A percentile compares a stretch with the other conserved stretches of the same genome.
phyloP scores from a whole-genome alignment of 2,797 vertebrate genomes.

The Acridotheres tristis region DNA sequence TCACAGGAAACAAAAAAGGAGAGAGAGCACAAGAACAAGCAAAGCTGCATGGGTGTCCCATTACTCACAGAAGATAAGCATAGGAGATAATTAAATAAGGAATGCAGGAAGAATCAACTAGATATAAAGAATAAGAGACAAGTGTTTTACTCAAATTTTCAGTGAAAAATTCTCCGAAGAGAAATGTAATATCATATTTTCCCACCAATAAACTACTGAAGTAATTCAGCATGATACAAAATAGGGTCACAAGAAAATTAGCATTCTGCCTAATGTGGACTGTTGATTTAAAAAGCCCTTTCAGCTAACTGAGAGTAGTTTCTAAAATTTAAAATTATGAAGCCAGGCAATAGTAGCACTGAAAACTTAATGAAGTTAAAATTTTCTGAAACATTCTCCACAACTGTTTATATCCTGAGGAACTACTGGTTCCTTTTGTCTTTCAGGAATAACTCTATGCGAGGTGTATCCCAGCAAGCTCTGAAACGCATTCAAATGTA shows the following conservation, averaged over 20 bases:
- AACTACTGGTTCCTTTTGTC: background rate
- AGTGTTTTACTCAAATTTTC: slow-evolving; percentile 75
- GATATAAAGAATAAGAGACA: slow-evolving; percentile 90
- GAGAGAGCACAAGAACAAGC: slow-evolving; percentile 71
- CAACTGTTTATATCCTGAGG: background rate
- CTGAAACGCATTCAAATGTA: background rate
- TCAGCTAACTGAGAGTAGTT: background rate
- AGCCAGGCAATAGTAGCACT: background rate
- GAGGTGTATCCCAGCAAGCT: background rate
- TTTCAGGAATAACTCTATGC: background rate
- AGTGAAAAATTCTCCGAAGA: slow-evolving; percentile 32
- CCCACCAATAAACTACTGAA: background rate
- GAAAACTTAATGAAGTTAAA: background rate
- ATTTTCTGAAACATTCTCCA: background rate
- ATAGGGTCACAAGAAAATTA: background rate
- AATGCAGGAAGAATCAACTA: slow-evolving; percentile 93
- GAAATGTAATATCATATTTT: background rate
- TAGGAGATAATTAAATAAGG: slow-evolving; percentile 95
- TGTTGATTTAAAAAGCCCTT: background rate
- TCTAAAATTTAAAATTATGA: background rate
- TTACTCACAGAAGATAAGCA: slow-evolving; percentile 98
- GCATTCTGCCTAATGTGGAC: background rate
- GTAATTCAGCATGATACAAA: background rate
- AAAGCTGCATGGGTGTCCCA: slow-evolving; percentile 79
- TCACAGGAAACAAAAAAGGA: slow-evolving; percentile 53